Evolutionary conservation across 1,140 invertebrate species (phyloP).

Genomic region (Magallana gigas): DNA sequence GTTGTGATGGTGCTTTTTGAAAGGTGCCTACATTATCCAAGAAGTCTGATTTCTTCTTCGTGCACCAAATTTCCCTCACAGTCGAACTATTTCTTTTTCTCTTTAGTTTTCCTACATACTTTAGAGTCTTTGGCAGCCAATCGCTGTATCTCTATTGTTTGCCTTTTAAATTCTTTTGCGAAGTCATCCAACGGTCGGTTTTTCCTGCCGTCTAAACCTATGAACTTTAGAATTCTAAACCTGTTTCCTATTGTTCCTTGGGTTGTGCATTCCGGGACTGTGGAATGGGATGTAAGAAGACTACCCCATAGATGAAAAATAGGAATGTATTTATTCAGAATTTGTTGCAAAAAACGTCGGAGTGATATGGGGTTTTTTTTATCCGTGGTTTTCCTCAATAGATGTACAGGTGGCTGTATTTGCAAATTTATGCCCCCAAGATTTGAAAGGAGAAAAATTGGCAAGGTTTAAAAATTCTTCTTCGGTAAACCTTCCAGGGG

Average conservation of each 20-base stretch:
- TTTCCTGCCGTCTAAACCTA: not conserved
- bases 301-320: not conserved
- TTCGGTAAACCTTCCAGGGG: not conserved
- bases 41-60: not conserved
- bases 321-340: not conserved
- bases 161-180: not conserved
- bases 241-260: not conserved
- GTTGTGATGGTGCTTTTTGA: not conserved
- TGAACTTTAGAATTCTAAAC: not conserved
- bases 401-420: not conserved
- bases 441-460: not conserved
- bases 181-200: not conserved
- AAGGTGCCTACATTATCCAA: not conserved
- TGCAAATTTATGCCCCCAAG: not conserved
- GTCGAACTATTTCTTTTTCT: not conserved
- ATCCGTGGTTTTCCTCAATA: not conserved
- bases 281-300: not conserved
- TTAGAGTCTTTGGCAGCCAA: not conserved
- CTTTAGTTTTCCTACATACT: not conserved
- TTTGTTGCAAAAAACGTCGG: not conserved
- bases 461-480: not conserved
- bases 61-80: not conserved
- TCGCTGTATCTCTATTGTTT: not conserved
- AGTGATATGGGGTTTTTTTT: not conserved
- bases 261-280: not conserved